phyloP scores from a whole-genome alignment of 2,888 invertebrate genomes.

The Harpagoxenus sublaevis region DNA sequence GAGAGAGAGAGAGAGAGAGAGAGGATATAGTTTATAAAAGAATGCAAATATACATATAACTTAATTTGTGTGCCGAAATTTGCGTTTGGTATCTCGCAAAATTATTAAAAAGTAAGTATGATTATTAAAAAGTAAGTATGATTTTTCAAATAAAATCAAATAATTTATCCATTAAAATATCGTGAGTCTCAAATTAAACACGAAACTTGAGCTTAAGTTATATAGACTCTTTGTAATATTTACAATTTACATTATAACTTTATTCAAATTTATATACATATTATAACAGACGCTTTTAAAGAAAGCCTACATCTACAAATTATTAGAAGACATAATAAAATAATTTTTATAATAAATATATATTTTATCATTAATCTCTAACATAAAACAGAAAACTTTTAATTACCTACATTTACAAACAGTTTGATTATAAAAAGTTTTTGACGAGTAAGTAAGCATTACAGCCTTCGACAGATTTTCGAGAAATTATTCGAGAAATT shows the following conservation, averaged over 20 bases:
- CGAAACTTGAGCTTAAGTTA: neutral
- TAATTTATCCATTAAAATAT: neutral
- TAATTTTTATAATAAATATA: neutral
- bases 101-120: neutral
- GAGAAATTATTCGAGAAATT: neutral
- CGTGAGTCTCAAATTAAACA: neutral
- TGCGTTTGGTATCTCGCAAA: neutral
- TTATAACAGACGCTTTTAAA: too few relatives aligned
- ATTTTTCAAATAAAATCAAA: neutral
- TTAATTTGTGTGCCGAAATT: neutral
- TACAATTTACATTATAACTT: too few relatives aligned
- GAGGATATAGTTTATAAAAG: too few relatives aligned
- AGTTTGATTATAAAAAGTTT: neutral
- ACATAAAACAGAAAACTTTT: neutral
- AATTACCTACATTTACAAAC: too few relatives aligned
- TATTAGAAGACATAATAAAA: neutral
- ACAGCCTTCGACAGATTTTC: neutral
- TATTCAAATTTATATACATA: too few relatives aligned
- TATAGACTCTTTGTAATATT: too few relatives aligned
- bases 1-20: too few relatives aligned
- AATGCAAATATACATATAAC: neutral
- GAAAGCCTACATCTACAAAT: too few relatives aligned
- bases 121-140: neutral
- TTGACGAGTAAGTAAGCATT: neutral
- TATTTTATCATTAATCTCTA: too few relatives aligned